These are phyloP conservation scores for Tuberolachnus salignus DNA, from an alignment of 2,888 invertebrate species.

Conservation along the genomic window DNA sequence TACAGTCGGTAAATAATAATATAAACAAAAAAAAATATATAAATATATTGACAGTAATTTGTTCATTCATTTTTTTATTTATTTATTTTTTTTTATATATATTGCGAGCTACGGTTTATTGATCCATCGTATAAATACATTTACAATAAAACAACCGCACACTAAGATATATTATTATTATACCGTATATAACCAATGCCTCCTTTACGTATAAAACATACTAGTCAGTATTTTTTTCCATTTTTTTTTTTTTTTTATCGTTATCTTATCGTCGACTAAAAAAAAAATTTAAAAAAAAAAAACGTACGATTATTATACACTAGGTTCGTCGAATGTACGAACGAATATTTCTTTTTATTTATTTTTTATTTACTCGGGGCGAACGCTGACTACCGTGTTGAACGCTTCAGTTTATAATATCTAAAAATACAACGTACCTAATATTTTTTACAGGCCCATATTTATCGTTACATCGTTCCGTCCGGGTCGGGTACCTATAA, in stretches of 20 bases:
- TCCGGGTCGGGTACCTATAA: too few species aligned
- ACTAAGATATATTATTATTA: background rate
- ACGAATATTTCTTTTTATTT: too few species aligned
- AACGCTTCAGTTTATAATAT: too few species aligned
- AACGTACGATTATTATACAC: background rate
- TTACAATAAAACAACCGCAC: background rate
- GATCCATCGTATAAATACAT: background rate
- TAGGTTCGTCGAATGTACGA: background rate
- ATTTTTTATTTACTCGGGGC: background rate
- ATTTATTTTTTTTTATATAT: background rate
- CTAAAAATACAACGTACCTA: too few species aligned
- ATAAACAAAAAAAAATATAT: slow-evolving; percentile 16
- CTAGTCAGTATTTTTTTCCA: background rate
- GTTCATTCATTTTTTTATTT: slow-evolving; percentile 14
- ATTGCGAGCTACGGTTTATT: slow-evolving; percentile 7
- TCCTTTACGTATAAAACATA: slow-evolving; percentile 2
- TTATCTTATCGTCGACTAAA: slow-evolving; percentile 11
- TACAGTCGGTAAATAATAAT: background rate
- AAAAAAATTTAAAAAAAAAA: background rate
- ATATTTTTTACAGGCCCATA: too few species aligned
- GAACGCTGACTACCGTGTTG: background rate
- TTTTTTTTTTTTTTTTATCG: too few species aligned
- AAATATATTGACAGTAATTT: slow-evolving; percentile 20
- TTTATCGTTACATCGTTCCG: too few species aligned
- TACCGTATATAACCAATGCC: background rate